Conservation (phyloP, 1,140 invertebrate species). For the Rhagoletis zephyria region DNA sequence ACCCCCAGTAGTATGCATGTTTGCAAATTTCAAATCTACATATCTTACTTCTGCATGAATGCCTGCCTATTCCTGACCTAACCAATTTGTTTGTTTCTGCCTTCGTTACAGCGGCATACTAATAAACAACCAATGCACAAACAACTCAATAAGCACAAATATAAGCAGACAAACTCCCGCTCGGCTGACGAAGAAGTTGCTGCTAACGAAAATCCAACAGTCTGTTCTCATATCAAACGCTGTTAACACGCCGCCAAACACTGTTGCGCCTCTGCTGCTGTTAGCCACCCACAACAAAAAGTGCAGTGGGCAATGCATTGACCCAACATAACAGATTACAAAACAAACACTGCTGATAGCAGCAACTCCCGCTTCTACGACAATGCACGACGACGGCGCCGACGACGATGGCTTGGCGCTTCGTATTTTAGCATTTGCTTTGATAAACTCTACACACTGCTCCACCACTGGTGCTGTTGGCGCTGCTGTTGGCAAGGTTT, state of each 20-base stretch:
- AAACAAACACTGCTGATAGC: not conserved
- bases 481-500: not conserved
- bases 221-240: not conserved
- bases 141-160: not conserved
- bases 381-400: not conserved
- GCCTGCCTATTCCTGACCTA: slow-evolving; percentile 25
- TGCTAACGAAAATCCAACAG: not conserved
- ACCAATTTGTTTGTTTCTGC: not conserved
- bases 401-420: not conserved
- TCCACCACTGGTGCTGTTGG: not conserved
- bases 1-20: no score
- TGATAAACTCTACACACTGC: not conserved
- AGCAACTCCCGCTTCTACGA: not conserved
- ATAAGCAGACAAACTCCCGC: not conserved
- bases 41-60: not conserved
- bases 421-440: not conserved
- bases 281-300: not conserved
- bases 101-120: not conserved
- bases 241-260: not conserved
- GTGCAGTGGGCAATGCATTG: not conserved
- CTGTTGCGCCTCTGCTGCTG: not conserved
- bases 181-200: not conserved
- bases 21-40: no score
- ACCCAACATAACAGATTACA: not conserved
- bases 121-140: not conserved